Percentiles rank a stretch among this genome's conserved stretches.
Evolutionary conservation across 1,140 invertebrate species (phyloP).

Genomic region (Bombus vancouverensis): DNA sequence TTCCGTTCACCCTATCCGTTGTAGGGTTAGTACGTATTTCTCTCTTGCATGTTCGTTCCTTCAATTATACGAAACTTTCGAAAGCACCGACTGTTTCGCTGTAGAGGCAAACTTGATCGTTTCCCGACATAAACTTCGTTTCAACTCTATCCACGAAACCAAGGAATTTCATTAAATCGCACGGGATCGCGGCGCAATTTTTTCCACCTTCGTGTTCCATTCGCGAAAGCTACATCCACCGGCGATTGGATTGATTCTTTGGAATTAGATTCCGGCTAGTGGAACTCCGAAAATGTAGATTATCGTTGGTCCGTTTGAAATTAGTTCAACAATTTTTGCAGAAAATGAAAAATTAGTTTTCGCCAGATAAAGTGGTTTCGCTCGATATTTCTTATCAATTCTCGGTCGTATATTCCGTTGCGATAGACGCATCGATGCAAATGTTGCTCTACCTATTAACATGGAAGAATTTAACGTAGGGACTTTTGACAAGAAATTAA

Average conservation of each 20-base stretch:
- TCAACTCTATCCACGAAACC: background rate
- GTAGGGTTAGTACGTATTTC: background rate
- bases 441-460: too few species aligned
- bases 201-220: too few species aligned
- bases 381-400: too few species aligned
- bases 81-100: background rate
- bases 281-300: background rate
- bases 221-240: background rate
- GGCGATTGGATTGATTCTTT: background rate
- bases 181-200: background rate
- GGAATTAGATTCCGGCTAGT: background rate
- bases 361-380: background rate
- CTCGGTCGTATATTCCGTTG: too few species aligned
- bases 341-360: background rate
- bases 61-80: constrained; percentile 4
- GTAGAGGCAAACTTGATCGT: background rate
- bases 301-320: background rate
- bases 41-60: background rate
- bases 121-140: constrained; percentile 5
- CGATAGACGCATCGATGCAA: too few species aligned
- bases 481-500: too few species aligned
- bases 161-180: constrained; percentile 9
- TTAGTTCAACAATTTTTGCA: background rate
- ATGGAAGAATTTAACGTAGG: too few species aligned
- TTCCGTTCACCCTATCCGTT: background rate